phyloP scores from a whole-genome alignment of 2,888 invertebrate species.

The Teinopalpus imperialis region DNA sequence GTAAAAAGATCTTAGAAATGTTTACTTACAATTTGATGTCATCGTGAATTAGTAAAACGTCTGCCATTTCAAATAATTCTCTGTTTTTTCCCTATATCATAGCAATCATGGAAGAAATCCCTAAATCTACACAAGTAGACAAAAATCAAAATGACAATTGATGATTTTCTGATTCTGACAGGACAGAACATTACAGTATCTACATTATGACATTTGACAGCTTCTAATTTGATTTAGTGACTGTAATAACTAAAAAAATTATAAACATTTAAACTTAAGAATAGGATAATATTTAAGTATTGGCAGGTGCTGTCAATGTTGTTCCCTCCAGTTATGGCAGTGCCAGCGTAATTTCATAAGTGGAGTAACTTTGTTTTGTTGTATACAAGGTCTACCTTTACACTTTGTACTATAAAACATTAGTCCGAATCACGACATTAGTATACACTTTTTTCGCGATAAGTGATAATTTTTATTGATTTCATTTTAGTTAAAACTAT shows the following conservation, averaged over 20 bases:
- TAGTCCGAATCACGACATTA: no score
- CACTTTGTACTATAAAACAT: no score
- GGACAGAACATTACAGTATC: slow-evolving; percentile 17
- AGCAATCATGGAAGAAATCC: slow-evolving; percentile 26
- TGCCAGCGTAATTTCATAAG: no score
- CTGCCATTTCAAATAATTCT: slow-evolving; percentile 55
- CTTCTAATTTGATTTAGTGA: slow-evolving; percentile 22
- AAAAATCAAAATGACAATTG: slow-evolving; percentile 17
- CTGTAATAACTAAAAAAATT: slow-evolving; percentile 18
- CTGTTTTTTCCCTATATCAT: slow-evolving; percentile 31
- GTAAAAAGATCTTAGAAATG: slow-evolving; percentile 8
- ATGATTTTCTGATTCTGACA: slow-evolving; percentile 17
- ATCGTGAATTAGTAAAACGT: slow-evolving; percentile 87
- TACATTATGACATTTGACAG: slow-evolving; percentile 26
- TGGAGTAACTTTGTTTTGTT: no score
- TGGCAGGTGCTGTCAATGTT: no score
- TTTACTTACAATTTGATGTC: slow-evolving; percentile 87
- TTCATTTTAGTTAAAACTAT: no score
- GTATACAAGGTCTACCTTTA: no score
- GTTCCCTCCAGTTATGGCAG: no score
- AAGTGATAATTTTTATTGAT: no score
- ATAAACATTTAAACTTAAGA: no score
- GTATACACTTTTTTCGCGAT: no score
- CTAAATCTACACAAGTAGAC: slow-evolving; percentile 8
- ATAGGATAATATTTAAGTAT: no score